Conservation (phyloP, 2,888 invertebrate genomes). For the Hymenopus coronatus region DNA sequence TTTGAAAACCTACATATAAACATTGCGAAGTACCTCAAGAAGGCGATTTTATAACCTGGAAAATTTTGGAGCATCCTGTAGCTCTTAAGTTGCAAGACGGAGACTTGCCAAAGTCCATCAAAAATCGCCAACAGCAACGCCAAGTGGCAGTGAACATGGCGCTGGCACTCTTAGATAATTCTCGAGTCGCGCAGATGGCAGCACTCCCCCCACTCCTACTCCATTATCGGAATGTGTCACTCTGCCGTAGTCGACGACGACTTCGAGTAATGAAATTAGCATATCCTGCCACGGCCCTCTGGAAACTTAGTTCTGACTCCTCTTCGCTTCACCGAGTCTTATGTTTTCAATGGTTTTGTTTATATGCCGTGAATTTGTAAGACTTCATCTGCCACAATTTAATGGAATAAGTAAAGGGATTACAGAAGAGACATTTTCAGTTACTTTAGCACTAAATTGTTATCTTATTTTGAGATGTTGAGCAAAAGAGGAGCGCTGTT, state of each 20-base stretch:
- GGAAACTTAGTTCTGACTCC: background rate
- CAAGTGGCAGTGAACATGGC: background rate
- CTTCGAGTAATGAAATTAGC: background rate
- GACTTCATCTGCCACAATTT: too few species aligned
- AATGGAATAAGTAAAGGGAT: too few species aligned
- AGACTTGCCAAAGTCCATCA: background rate
- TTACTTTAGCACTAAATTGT: too few species aligned
- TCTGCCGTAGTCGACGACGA: background rate
- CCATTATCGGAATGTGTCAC: background rate
- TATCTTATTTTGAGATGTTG: too few species aligned
- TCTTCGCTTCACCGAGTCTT: background rate
- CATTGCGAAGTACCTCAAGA: too few species aligned
- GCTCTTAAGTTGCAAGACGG: background rate
- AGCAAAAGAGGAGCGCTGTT: too few species aligned
- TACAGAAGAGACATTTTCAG: too few species aligned
- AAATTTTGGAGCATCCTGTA: background rate
- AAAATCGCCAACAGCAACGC: background rate
- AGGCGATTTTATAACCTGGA: too few species aligned
- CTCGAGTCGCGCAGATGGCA: background rate
- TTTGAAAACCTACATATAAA: too few species aligned
- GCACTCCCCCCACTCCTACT: background rate
- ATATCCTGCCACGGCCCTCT: background rate
- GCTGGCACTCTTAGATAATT: background rate
- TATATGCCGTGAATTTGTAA: background rate
- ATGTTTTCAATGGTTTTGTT: background rate